Evolutionary conservation across 2,113 vertebrate genomes (phyloP), one percentile per base, ranked within the genome.

Genomic region (Ciconia maguari): DNA sequence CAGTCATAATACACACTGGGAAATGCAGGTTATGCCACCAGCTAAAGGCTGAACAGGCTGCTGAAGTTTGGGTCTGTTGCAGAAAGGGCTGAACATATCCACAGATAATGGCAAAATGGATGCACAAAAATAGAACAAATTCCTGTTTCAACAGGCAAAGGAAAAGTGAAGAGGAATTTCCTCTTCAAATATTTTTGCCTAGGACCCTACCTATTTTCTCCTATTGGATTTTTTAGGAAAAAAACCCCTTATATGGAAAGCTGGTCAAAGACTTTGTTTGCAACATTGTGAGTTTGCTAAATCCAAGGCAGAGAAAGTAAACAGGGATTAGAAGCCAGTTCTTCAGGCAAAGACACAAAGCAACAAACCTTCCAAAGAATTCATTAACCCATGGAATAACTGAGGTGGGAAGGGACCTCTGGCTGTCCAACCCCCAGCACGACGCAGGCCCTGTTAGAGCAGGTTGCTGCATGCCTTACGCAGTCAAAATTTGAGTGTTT

Each of bases 391-490:
- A 34, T 34, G 25, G n/a, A 74, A 51, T 49, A 66, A 32, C 11
- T 55, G 11, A 71, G 17, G 7, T 62, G 10, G 49, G 58, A 86
- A 61, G 41, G 11, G 4, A 38, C 10, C 4, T 77, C 36, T 66
- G 52, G 16, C 13, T 54, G 11, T 69, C 6, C 13, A 75, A 30
- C 1, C 2, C 2, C 1, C 19, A 66, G 3, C 9, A 22, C 4
- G 20, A 89, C 74, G 20, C 15, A 91, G 49, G 13, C 18, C 5
- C 10, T 17, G 5, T 44, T 77, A 55, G 9, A 75, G 24, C 22
- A 64, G 10, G 13, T 48, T 62, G 3, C 25, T 58, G 3, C 17
- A 13, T 71, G 22, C 32, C 30, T 48, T 60, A 13, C 46, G 57
- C 6, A 52, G 18, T n/a, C 10, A 42, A 72, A 71, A 11, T n/a